Conservation (phyloP, 2,113 vertebrate species). For the Peucedramus taeniatus region DNA sequence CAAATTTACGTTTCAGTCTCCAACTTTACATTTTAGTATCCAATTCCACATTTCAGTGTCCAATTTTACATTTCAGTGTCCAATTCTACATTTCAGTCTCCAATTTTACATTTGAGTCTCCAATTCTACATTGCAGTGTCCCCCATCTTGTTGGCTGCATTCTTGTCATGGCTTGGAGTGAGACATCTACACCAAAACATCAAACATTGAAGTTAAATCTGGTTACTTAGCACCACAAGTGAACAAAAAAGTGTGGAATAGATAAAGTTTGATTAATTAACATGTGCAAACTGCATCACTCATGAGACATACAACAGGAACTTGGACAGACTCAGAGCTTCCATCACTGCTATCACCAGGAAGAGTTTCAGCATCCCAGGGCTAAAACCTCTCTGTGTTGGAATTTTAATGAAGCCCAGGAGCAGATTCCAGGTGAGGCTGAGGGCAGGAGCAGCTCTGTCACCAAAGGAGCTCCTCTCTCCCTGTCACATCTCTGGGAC, state of each 20-base stretch:
- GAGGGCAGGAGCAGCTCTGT: not conserved
- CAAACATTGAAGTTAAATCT: not conserved
- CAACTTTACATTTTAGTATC: not conserved
- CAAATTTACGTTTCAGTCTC: accelerated
- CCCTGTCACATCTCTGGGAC: not conserved
- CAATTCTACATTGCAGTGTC: not conserved
- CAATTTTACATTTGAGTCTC: not conserved
- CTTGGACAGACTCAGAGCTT: not conserved
- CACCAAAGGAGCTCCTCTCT: not conserved
- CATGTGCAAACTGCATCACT: not conserved
- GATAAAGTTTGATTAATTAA: not conserved
- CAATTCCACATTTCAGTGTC: accelerated
- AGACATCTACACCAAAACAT: not conserved
- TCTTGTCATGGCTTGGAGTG: not conserved
- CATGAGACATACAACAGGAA: not conserved
- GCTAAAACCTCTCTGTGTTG: accelerated
- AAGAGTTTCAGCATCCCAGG: not conserved
- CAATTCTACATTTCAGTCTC: accelerated
- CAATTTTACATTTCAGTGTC: accelerated
- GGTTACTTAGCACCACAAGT: not conserved
- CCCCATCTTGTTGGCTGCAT: not conserved
- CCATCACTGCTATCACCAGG: not conserved
- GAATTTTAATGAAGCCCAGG: not conserved
- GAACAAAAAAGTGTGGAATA: not conserved
- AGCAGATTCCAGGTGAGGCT: not conserved